A percentile compares a stretch with the other conserved stretches of the same genome.
Evolutionary conservation across 2,888 invertebrate species (phyloP).

Genomic region (Escarpia spicata): DNA sequence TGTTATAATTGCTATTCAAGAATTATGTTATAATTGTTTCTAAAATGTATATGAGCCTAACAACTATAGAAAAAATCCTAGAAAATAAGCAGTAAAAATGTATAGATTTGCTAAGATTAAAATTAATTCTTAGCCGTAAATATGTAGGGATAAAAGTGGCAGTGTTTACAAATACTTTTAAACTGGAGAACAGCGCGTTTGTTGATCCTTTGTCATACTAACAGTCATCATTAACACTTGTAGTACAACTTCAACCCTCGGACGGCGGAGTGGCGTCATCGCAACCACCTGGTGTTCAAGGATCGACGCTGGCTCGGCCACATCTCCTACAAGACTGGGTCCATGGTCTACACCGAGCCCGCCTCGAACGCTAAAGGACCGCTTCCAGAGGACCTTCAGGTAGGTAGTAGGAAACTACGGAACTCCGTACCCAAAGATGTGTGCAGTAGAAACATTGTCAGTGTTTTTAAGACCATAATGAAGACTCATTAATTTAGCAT

Average conservation of each 20-base stretch:
- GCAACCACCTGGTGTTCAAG: slow-evolving; percentile 75
- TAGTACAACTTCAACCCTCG: slow-evolving; percentile 87
- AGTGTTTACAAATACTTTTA: too few species aligned
- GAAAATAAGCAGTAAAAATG: neutral
- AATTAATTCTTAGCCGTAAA: too few species aligned
- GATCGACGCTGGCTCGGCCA: slow-evolving; percentile 85
- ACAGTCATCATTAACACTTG: neutral
- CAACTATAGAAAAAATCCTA: too few species aligned
- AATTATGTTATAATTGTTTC: neutral
- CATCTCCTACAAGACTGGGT: slow-evolving; percentile 79
- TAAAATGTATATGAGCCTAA: too few species aligned
- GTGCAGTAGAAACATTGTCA: too few species aligned
- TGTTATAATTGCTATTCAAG: too few species aligned
- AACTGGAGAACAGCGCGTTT: neutral
- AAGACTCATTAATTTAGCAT: too few species aligned
- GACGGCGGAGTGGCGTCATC: slow-evolving; percentile 90
- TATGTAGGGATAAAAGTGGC: too few species aligned
- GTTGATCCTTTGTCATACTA: neutral
- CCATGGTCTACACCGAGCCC: slow-evolving; percentile 73
- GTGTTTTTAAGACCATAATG: too few species aligned
- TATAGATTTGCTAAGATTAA: neutral
- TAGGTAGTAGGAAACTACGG: neutral
- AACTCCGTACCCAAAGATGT: too few species aligned
- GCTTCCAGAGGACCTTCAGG: slow-evolving; percentile 38
- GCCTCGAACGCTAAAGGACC: slow-evolving; percentile 47